Base-by-base conservation (phyloP, 2,888 invertebrate genomes). In the Entomobrya proxima region DNA sequence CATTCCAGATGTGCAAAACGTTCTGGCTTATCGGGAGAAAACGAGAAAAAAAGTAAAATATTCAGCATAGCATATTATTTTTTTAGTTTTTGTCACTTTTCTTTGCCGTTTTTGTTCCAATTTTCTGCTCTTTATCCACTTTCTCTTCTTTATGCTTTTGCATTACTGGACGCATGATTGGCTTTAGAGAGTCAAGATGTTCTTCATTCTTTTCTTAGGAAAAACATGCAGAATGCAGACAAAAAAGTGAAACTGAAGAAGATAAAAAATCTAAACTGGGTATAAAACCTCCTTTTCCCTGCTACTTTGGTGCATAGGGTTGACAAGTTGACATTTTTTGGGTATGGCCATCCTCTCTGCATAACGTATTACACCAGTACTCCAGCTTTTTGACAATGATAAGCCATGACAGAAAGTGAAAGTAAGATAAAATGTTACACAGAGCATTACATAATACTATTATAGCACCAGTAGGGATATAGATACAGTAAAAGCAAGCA, bases 141-240 rank as follows among this genome's bases (percentile, higher is more conserved):
- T 58, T 7, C 1, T 4, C 30, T n/a, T 32, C 9, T 21, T 24
- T 30, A 15, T 13, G 15, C 13, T 2, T 13, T 47, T 47, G 24
- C 6, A 7, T 61, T 11, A 61, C 61, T 61, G 32, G 61, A 61
- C 61, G 32, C 32, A 32, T 61, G 61, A 61, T 61, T 61, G 61
- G 61, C 30, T 61, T 61, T 18, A 55, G 11, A 6, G 13, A 55
- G 61, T 9, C 61, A 61, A 55, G 27, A 55, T 55, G 3, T 21
- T 4, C n/a, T 44, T 44, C 13, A 11, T n/a, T 13, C 44, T 4
- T 44, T 44, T n/a, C 44, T 15, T 44, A 15, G 11, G 32, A 61
- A 61, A 32, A 61, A n/a, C 15, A 61, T 13, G 13, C 32, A 61
- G 32, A 61, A 61, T 32, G 61, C 61, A n/a, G n/a, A n/a, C n/a